phyloP scores from a whole-genome alignment of 2,888 invertebrate species.

The Phyllotreta striolata region DNA sequence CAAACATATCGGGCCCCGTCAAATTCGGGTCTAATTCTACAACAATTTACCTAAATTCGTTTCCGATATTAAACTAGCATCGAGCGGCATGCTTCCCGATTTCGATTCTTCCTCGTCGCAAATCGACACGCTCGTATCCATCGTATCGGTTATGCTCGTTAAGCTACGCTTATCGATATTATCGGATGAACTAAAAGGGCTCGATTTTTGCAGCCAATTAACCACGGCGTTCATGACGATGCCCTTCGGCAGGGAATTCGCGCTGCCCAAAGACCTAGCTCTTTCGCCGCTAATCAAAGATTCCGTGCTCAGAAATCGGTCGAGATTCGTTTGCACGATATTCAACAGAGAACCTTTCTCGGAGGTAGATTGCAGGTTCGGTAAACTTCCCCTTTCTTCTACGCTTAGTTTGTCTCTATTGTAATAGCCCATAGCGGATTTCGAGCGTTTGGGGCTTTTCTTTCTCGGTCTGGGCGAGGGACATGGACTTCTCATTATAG shows the following conservation, averaged over 20 bases:
- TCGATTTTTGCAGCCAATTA: conserved; percentile 57
- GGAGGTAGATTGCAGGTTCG: conserved; percentile 53
- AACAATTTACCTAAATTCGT: conserved; percentile 41
- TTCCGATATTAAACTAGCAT: conserved; percentile 49
- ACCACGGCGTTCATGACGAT: conserved; percentile 57
- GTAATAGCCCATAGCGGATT: conserved; percentile 57
- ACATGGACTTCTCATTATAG: conserved; percentile 60
- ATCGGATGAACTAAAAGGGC: conserved; percentile 54
- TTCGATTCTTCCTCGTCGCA: conserved; percentile 49
- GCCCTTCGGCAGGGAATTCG: conserved; percentile 55
- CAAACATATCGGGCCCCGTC: conserved; percentile 62
- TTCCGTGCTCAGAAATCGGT: conserved; percentile 55
- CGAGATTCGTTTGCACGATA: conserved; percentile 55
- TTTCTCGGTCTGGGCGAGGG: conserved; percentile 55
- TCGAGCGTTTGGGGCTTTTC: conserved; percentile 52
- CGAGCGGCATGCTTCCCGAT: conserved; percentile 46
- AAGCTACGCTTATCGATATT: conserved; percentile 46
- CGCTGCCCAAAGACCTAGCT: conserved; percentile 52
- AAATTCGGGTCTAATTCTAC: conserved; percentile 44
- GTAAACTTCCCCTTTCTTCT: conserved; percentile 56
- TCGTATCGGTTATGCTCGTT: conserved; percentile 45
- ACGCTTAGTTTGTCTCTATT: conserved; percentile 43
- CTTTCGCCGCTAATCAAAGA: conserved; percentile 50
- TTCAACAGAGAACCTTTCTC: conserved; percentile 51
- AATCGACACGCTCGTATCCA: conserved; percentile 49